phyloP scores from a whole-genome alignment of 2,797 vertebrate species.

The Manis pentadactyla region DNA sequence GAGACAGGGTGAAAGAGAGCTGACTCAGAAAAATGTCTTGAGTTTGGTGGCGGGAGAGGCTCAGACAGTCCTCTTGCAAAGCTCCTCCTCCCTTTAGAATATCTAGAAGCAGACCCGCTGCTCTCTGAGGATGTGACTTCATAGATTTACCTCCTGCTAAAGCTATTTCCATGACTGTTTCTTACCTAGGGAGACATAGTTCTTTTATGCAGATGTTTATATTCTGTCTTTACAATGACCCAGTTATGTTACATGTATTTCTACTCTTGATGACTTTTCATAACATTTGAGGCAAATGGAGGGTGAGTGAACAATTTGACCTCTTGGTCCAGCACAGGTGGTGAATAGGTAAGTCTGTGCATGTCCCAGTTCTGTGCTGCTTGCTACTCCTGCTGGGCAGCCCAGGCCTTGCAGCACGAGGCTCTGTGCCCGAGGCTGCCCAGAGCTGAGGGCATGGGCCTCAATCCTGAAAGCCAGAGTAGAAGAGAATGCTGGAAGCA shows the following conservation, averaged over 20 bases:
- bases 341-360: background rate
- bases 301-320: background rate
- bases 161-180: conserved; percentile 25
- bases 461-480: background rate
- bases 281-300: conserved; percentile 8
- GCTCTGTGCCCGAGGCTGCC: background rate
- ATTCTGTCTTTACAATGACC: background rate
- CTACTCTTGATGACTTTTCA: conserved; percentile 3
- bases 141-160: background rate
- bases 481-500: background rate
- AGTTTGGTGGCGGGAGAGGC: background rate
- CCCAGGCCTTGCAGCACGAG: fast-evolving
- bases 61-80: background rate
- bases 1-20: background rate
- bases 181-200: background rate
- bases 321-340: background rate
- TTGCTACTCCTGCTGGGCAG: background rate
- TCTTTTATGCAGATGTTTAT: conserved; percentile 32
- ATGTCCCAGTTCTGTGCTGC: background rate
- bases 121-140: background rate
- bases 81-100: background rate
- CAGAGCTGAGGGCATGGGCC: background rate
- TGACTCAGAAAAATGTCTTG: background rate
- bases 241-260: background rate
- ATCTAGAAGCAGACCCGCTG: background rate